Evolutionary conservation across 2,113 vertebrate genomes (phyloP), one percentile per base, ranked within the genome.

Genomic region (Pardalotus punctatus): DNA sequence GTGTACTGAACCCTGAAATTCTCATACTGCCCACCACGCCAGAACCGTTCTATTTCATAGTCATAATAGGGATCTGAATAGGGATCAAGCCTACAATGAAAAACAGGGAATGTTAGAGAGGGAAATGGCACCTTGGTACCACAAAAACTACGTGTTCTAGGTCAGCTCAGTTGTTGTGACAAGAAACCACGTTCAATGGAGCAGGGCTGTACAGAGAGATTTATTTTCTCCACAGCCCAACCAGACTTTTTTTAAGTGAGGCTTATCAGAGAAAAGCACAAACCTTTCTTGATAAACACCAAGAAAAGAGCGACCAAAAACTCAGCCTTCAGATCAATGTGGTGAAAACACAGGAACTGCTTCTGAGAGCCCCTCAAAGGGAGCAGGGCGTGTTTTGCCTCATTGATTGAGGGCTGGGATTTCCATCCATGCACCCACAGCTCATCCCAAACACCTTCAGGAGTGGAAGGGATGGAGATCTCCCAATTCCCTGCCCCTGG

Each of bases 1-100:
- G 99, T 99, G 91, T 99, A 99, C 96, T 99, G 99, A 56, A 99
- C 99, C 97, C 99, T 96, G 98, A 99, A 99, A 97, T 99, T 99
- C 97, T 99, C 99, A 66, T 99, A 99, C 91, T 99, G 99, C 60
- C 99, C 99, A 16, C 99, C 99, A 73, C 99, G 98, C 99, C 99
- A 99, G 53, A 99, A 98, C 22, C 99, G 98, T 85, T 99, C 99
- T 97, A 99, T 98, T 86, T 99, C 99, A 60, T 99, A 99, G 97
- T 99, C 99, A 58, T 99, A 99, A 89, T 99, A 99, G 8, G 99
- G 98, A 81, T 99, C 99, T 28, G 98, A 96, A 43, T 99, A 99
- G 5, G 98, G 98, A 85, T 99, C 99, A 58, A 97, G 96, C 85
- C 98, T 98, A 96, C 87, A 97, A 78, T 27, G 54, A 88, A 77